Percentiles rank a stretch among this genome's conserved stretches.
These are phyloP conservation scores for Mormoops blainvillei DNA, from an alignment of 2,113 vertebrate genomes.

Conservation along the genomic window DNA sequence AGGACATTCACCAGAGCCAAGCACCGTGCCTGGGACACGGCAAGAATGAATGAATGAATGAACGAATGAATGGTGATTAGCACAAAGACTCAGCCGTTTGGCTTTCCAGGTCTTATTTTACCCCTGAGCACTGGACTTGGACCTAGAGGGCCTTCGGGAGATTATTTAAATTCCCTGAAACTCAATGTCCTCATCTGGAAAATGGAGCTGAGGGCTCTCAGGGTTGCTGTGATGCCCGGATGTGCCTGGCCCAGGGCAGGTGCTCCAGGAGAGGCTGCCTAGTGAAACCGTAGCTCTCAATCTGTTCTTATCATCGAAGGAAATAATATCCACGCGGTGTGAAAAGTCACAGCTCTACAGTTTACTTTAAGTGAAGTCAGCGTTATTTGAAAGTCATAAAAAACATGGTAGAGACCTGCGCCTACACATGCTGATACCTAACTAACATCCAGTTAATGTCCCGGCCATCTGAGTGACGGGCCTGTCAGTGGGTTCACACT, in stretches of 20 bases:
- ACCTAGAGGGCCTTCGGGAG: not conserved
- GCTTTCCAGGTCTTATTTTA: not conserved
- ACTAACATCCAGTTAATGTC: not conserved
- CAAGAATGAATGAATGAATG: not conserved
- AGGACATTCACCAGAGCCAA: not conserved
- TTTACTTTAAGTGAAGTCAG: not conserved
- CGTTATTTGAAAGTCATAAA: not conserved
- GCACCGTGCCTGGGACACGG: not conserved
- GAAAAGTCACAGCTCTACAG: not conserved
- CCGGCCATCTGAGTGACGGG: not conserved
- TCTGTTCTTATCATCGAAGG: not conserved
- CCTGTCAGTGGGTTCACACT: not conserved
- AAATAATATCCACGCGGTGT: not conserved
- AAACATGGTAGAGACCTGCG: not conserved
- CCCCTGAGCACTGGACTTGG: not conserved
- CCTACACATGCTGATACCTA: not conserved
- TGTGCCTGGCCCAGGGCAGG: not conserved
- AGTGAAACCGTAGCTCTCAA: not conserved
- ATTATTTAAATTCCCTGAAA: not conserved
- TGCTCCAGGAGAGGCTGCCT: rapidly evolving
- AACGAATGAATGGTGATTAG: too few species aligned
- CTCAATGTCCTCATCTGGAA: not conserved
- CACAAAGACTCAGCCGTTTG: not conserved
- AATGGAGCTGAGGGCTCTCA: not conserved
- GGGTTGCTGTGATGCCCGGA: not conserved